Conservation (phyloP, 2,797 vertebrate species). For the Onychomys leucogaster region DNA sequence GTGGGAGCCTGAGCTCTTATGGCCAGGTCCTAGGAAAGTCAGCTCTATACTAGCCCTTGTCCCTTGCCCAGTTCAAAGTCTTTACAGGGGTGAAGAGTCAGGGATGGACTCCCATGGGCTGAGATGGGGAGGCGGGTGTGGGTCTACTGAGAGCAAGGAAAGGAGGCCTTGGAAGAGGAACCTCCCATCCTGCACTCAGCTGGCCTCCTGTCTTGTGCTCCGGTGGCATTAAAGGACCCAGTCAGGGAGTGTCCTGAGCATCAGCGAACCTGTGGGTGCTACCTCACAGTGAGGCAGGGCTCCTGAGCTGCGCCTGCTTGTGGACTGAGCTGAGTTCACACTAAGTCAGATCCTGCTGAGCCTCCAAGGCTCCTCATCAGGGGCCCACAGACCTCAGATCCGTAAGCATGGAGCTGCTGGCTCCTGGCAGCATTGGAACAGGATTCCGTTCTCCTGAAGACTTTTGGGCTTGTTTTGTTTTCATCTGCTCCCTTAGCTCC, state of each 20-base stretch:
- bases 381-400: too few species aligned
- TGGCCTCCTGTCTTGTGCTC: conserved; percentile 42
- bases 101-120: not conserved
- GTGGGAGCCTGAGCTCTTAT: not conserved
- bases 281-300: not conserved
- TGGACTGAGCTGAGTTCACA: not conserved
- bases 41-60: not conserved
- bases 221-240: not conserved
- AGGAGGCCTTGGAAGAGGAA: not conserved
- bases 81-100: too few species aligned
- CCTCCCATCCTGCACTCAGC: not conserved
- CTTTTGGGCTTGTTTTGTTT: not conserved
- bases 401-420: too few species aligned
- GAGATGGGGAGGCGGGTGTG: not conserved
- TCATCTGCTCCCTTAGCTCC: too few species aligned
- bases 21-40: not conserved
- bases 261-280: not conserved
- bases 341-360: not conserved
- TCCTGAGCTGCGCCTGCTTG: not conserved
- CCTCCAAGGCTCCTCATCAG: not conserved
- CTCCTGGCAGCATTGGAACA: not conserved
- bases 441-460: not conserved
- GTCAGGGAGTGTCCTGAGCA: conserved; percentile 69
- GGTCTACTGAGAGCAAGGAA: not conserved
- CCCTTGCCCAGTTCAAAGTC: not conserved